Evolutionary conservation across 2,113 vertebrate genomes (phyloP).

Genomic region (rat (Rattus norvegicus)): GRCr8 NC_086026.1:122781001-122781500

Average conservation of each 20-base stretch:
- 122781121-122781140: neutral
- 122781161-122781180: neutral
- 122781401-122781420: neutral
- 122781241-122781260: neutral
- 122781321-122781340: neutral
- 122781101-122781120: neutral
- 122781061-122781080: neutral
- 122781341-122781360: neutral
- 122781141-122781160: neutral
- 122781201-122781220: neutral
- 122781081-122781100: neutral
- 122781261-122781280: conserved; percentile 29
- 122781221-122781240: neutral
- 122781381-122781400: neutral
- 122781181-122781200: too few species aligned
- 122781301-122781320: neutral
- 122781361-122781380: neutral
- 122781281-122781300: neutral
- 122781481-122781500: neutral
- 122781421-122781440: conserved; percentile 50
- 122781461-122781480: conserved; percentile 20
- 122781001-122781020: neutral
- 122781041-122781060: neutral
- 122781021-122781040: neutral
- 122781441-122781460: conserved; percentile 38